These are phyloP conservation scores for Lasioglossum marginatum DNA, from an alignment of 2,888 invertebrate species.

Conservation along the genomic window DNA sequence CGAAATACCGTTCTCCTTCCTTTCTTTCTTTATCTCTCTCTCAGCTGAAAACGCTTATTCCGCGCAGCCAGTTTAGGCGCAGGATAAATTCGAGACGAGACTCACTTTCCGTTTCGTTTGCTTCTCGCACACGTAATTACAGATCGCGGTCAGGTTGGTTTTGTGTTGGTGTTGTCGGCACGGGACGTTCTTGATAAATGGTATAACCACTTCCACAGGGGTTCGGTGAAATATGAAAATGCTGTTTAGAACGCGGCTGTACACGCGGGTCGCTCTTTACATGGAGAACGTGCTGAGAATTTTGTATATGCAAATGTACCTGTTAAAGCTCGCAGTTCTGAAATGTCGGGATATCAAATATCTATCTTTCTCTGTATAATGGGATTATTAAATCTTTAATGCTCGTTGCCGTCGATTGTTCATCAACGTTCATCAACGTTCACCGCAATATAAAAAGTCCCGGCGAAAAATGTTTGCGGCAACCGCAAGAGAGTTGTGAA, in stretches of 20 bases:
- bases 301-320: background rate
- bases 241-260: background rate
- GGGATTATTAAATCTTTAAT: background rate
- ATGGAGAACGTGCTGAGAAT: background rate
- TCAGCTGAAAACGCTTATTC: slow-evolving; percentile 15
- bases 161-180: background rate
- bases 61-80: background rate
- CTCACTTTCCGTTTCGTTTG: slow-evolving; percentile 34
- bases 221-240: background rate
- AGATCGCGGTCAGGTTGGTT: background rate
- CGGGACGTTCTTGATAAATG: background rate
- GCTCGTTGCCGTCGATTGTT: background rate
- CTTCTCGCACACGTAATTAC: background rate
- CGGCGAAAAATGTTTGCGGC: slow-evolving; percentile 7
- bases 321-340: background rate
- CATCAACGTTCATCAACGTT: background rate
- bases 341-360: background rate
- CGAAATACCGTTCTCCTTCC: slow-evolving; percentile 30
- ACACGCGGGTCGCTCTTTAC: background rate
- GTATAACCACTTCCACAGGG: background rate
- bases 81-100: background rate
- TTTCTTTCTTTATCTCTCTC: slow-evolving; percentile 8
- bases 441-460: background rate
- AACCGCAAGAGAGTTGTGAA: background rate
- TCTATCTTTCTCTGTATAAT: background rate